A percentile compares a stretch with the other conserved stretches of the same genome.
Evolutionary conservation across 2,113 vertebrate genomes (phyloP).

Genomic region (Triplophysa siluroides): DNA sequence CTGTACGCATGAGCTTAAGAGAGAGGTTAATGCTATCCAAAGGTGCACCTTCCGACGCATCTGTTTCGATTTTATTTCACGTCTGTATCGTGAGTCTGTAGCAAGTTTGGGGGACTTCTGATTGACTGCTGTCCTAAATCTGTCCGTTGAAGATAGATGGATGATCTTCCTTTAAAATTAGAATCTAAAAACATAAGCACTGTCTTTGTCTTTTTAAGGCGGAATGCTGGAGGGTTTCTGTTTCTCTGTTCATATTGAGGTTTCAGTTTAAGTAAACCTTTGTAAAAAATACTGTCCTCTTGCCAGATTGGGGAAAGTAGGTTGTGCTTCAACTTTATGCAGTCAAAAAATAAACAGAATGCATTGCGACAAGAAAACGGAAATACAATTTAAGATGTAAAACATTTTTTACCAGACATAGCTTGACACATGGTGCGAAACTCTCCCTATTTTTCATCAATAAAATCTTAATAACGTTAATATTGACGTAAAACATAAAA

Average conservation of each 20-base stretch:
- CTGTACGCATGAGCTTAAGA: conserved; percentile 10
- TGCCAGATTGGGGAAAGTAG: neutral
- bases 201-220: neutral
- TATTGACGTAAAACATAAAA: no score
- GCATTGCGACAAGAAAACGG: no score
- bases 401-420: no score
- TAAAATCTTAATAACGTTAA: no score
- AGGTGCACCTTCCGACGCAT: neutral
- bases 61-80: neutral
- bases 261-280: conserved; percentile 49
- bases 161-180: neutral
- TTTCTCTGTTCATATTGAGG: conserved; percentile 21
- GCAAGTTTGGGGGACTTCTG: neutral
- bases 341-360: no score
- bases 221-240: conserved; percentile 29
- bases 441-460: no score
- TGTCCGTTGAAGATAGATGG: conserved; percentile 9
- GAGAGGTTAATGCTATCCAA: conserved; percentile 2
- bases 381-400: no score
- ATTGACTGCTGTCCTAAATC: conserved; percentile 30
- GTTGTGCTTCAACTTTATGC: neutral
- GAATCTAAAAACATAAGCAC: neutral
- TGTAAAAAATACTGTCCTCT: conserved; percentile 30
- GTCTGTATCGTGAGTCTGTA: neutral
- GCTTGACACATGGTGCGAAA: no score